Conservation (phyloP, 2,888 invertebrate species). For the Pegoplata infirma region DNA sequence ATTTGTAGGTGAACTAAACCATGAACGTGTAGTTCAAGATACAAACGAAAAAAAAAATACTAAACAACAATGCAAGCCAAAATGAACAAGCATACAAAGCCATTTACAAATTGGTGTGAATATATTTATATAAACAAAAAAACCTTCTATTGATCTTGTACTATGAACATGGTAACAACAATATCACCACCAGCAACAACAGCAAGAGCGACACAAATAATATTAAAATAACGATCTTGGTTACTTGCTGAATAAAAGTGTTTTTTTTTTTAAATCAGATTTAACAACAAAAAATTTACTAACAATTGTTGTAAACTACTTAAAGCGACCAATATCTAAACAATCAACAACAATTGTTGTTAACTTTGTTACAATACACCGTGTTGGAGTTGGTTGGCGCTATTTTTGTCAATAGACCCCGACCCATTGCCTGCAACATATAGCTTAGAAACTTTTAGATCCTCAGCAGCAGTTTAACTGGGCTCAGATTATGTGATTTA, state of each 20-base stretch:
- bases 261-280: not conserved
- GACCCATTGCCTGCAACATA: not conserved
- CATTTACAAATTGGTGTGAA: slow-evolving; percentile 52
- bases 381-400: too few species aligned
- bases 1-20: slow-evolving; percentile 75
- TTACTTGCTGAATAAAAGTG: not conserved
- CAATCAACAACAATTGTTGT: slow-evolving; percentile 23
- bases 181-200: not conserved
- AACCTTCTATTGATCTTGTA: slow-evolving; percentile 54
- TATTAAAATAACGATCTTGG: slow-evolving; percentile 22
- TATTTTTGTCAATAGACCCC: not conserved
- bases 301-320: slow-evolving; percentile 22
- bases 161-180: slow-evolving; percentile 41
- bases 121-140: slow-evolving; percentile 11
- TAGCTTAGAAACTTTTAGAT: not conserved
- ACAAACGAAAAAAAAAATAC: slow-evolving; percentile 16
- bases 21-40: slow-evolving; percentile 67
- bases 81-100: slow-evolving; percentile 20
- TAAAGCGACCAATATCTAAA: not conserved
- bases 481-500: not conserved
- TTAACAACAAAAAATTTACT: not conserved
- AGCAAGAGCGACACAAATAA: slow-evolving; percentile 17
- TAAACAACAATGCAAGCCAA: slow-evolving; percentile 5
- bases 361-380: too few species aligned
- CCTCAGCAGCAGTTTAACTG: not conserved